Conservation (phyloP, 2,888 invertebrate species). For the Macrophya alboannulata region DNA sequence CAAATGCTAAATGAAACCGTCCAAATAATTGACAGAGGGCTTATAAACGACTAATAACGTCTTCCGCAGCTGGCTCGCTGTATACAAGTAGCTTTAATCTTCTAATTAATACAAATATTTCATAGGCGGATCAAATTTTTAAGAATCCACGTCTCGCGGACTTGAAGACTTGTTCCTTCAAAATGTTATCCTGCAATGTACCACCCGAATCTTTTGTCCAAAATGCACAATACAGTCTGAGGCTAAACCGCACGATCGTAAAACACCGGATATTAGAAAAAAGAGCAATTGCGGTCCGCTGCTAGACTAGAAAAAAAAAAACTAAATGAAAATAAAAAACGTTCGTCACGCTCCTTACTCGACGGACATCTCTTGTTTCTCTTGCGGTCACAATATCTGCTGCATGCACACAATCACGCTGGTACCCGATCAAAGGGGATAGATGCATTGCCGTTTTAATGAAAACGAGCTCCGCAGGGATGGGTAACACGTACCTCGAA, state of each 20-base stretch:
- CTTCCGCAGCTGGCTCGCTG: neutral
- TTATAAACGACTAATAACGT: neutral
- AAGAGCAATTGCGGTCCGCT: neutral
- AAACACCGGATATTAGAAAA: conserved; percentile 31
- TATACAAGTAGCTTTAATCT: neutral
- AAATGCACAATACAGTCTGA: conserved; percentile 17
- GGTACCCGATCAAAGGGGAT: conserved; percentile 36
- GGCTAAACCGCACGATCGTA: neutral
- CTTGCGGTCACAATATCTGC: neutral
- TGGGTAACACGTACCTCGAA: neutral
- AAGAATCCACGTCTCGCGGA: neutral
- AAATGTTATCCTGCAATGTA: neutral
- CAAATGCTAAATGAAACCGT: neutral
- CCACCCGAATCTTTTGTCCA: neutral
- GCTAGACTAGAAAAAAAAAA: neutral
- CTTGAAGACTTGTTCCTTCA: neutral
- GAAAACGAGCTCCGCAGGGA: conserved; percentile 13
- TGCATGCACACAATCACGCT: neutral
- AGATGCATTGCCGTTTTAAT: conserved; percentile 46
- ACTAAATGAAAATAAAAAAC: neutral
- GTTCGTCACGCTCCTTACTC: neutral
- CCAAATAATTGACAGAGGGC: neutral
- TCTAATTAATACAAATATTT: neutral
- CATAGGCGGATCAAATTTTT: neutral
- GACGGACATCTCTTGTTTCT: neutral